Evolutionary conservation across 2,113 vertebrate genomes (phyloP).

Genomic region (Emydocephalus ijimae): DNA sequence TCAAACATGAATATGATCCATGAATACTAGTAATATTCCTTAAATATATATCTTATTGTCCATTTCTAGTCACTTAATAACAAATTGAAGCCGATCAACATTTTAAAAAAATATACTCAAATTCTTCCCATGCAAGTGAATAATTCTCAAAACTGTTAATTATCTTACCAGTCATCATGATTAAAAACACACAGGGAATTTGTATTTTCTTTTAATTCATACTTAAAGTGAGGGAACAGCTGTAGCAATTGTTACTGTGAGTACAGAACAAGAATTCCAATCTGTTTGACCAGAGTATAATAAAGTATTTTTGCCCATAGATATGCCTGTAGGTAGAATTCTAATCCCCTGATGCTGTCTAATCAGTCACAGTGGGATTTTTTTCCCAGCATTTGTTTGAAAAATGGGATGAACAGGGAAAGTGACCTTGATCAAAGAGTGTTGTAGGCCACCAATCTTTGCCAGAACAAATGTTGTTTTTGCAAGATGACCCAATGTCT

Average conservation of each 20-base stretch:
- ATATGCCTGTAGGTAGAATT: background rate
- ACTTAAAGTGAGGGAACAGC: background rate
- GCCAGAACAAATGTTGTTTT: slow-evolving; percentile 1
- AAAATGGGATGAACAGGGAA: background rate
- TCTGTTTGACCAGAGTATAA: background rate
- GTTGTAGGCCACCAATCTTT: background rate
- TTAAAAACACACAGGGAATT: background rate
- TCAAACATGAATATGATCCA: background rate
- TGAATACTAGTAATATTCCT: background rate
- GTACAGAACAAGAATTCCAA: background rate
- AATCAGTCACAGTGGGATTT: background rate
- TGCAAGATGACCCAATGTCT: fast-evolving
- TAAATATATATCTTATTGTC: background rate
- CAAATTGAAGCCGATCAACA: background rate
- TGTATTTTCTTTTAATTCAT: background rate
- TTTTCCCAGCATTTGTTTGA: background rate
- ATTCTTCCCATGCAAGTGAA: background rate
- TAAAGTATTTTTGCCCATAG: background rate
- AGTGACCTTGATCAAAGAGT: background rate
- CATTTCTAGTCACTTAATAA: background rate
- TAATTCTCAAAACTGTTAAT: background rate
- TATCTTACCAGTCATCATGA: background rate
- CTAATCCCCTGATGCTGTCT: background rate
- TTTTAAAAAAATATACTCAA: background rate
- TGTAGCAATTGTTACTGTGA: background rate